phyloP scores from a whole-genome alignment of 2,888 invertebrate genomes.

The Iselma pallidipennis region DNA sequence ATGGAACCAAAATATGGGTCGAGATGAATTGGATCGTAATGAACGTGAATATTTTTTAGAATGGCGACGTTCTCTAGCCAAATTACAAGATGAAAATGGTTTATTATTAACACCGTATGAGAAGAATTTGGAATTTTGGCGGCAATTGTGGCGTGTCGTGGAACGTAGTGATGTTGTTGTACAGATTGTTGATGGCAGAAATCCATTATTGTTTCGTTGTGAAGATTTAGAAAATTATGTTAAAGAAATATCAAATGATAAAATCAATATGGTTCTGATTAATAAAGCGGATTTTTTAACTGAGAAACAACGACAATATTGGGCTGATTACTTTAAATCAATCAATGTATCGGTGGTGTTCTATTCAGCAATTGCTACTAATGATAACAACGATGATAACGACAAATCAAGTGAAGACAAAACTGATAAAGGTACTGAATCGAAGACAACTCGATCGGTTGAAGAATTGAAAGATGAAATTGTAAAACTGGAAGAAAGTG shows the following conservation, averaged over 20 bases:
- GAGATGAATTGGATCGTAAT: conserved; percentile 76
- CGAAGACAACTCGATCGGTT: conserved; percentile 24
- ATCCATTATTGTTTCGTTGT: conserved; percentile 86
- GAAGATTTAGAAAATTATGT: conserved; percentile 89
- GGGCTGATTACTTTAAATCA: conserved; percentile 84
- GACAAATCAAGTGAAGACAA: conserved; percentile 31
- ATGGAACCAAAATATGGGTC: conserved; percentile 75
- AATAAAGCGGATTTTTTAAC: conserved; percentile 96
- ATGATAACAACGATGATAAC: conserved; percentile 51
- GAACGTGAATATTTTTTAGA: conserved; percentile 86
- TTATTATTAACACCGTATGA: conserved; percentile 95
- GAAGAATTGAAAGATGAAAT: conserved; percentile 60
- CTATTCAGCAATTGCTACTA: conserved; percentile 80
- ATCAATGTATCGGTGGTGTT: conserved; percentile 77
- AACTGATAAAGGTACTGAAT: conserved; percentile 32
- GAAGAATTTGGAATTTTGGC: conserved; percentile 97
- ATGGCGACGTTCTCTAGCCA: conserved; percentile 85
- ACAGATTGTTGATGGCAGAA: conserved; percentile 95
- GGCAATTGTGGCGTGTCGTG: conserved; percentile 98
- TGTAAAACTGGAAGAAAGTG: conserved; percentile 59
- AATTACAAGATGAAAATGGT: conserved; percentile 76
- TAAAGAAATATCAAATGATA: conserved; percentile 70
- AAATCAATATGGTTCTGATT: conserved; percentile 81
- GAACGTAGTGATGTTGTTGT: conserved; percentile 92
- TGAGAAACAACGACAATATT: conserved; percentile 74